Evolutionary conservation across 2,797 vertebrate species (phyloP).

Genomic region (Amblyopsis hoosieri): DNA sequence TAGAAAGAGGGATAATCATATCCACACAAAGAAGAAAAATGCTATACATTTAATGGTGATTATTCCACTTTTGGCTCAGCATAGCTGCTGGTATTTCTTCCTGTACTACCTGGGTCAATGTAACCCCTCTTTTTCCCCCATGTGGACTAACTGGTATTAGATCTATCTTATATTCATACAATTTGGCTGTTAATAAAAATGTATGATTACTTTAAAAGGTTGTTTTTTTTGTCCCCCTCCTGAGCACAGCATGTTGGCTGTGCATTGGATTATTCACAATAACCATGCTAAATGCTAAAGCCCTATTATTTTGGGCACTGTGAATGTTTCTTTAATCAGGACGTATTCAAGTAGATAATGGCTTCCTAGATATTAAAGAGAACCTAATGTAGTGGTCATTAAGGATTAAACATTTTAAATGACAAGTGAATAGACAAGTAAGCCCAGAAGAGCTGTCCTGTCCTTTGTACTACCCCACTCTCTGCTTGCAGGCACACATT

Average conservation of each 20-base stretch:
- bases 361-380: constrained; percentile 55
- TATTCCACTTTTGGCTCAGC: too few relatives aligned
- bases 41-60: too few relatives aligned
- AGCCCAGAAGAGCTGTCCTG: constrained; percentile 52
- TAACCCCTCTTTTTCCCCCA: constrained; percentile 41
- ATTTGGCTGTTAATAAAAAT: constrained; percentile 46
- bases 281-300: constrained; percentile 19
- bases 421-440: constrained; percentile 55
- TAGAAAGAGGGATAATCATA: too few relatives aligned
- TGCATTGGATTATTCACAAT: too few relatives aligned
- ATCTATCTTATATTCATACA: constrained; percentile 35
- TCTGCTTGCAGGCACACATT: constrained; percentile 47
- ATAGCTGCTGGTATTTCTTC: constrained; percentile 21
- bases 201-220: constrained; percentile 60
- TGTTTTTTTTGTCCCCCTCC: constrained; percentile 20
- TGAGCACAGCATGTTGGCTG: constrained; percentile 41
- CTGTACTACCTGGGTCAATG: constrained; percentile 41
- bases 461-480: constrained; percentile 52
- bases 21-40: too few relatives aligned
- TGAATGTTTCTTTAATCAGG: constrained; percentile 64
- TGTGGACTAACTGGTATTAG: constrained; percentile 41
- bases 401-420: constrained; percentile 63
- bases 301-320: constrained; percentile 33
- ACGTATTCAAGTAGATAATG: constrained; percentile 51
- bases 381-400: constrained; percentile 57